These are phyloP conservation scores for Mactra quadrangularis DNA, from an alignment of 1,140 invertebrate genomes.

Conservation along the genomic window DNA sequence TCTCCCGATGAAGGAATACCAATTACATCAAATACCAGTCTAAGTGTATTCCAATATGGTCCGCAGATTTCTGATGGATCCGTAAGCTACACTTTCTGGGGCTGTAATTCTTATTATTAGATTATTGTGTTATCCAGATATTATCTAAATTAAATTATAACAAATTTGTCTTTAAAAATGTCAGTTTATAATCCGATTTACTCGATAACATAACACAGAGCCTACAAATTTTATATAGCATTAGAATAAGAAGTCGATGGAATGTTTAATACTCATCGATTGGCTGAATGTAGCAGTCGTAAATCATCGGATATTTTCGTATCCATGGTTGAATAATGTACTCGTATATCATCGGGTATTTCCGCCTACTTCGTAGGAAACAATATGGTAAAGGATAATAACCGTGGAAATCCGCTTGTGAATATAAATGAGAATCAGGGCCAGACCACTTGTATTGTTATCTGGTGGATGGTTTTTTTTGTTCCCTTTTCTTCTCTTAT, in stretches of 20 bases:
- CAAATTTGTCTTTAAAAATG: constrained; percentile 64
- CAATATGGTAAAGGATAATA: no score
- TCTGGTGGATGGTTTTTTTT: no score
- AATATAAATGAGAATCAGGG: no score
- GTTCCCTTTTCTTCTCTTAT: no score
- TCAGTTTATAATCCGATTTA: constrained; percentile 59
- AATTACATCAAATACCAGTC: constrained; percentile 28
- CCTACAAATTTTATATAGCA: constrained; percentile 49
- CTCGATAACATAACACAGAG: constrained; percentile 52
- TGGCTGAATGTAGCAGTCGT: no score
- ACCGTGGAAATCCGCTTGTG: no score
- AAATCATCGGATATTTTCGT: no score
- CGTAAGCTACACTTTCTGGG: neutral
- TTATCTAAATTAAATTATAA: constrained; percentile 61
- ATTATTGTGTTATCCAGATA: constrained; percentile 61
- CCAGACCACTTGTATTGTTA: no score
- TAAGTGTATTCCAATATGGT: constrained; percentile 49
- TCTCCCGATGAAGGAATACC: neutral
- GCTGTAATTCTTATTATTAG: constrained; percentile 53
- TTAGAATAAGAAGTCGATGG: constrained; percentile 49
- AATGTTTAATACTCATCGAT: constrained; percentile 50
- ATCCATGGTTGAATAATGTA: no score
- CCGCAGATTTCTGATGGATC: constrained; percentile 14
- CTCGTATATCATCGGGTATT: no score
- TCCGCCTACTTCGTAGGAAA: no score